Percentiles rank a stretch among this genome's conserved stretches.
These are phyloP conservation scores for Aphelocoma californica DNA, from an alignment of 2,797 vertebrate species.

Conservation along the genomic window DNA sequence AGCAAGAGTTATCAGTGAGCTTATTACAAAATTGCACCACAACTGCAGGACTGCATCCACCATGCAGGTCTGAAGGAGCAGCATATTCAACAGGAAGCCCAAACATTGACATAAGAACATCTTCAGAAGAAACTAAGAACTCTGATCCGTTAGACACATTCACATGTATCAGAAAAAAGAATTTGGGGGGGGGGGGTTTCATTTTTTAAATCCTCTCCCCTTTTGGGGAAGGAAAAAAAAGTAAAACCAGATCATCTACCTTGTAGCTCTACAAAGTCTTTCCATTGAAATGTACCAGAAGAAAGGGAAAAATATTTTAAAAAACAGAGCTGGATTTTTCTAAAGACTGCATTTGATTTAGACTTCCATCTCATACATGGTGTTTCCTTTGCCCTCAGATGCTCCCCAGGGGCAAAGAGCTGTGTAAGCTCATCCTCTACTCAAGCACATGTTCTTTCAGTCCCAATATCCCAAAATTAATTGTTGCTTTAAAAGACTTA, in stretches of 20 bases:
- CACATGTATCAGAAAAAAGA: background rate
- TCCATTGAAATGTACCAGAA: conserved; percentile 1
- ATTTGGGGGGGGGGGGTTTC: background rate
- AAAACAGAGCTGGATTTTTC: background rate
- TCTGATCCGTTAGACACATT: background rate
- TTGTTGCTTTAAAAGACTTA: background rate
- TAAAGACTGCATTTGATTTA: background rate
- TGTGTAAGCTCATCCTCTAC: background rate
- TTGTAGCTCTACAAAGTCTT: background rate
- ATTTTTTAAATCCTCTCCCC: background rate
- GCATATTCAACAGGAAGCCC: background rate
- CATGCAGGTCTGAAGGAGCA: background rate
- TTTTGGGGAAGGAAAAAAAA: background rate
- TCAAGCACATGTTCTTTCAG: background rate
- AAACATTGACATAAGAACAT: background rate
- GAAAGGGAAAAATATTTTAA: background rate
- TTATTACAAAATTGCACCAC: background rate
- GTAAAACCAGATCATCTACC: background rate
- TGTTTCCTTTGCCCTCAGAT: background rate
- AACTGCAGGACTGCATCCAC: background rate
- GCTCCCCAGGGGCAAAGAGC: background rate
- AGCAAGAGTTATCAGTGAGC: background rate
- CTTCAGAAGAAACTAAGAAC: background rate
- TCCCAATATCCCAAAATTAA: background rate
- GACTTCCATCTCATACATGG: background rate